A percentile compares a stretch with the other conserved stretches of the same genome.
Evolutionary conservation across 2,888 invertebrate species (phyloP).

Genomic region (Acanthosoma haemorrhoidale): DNA sequence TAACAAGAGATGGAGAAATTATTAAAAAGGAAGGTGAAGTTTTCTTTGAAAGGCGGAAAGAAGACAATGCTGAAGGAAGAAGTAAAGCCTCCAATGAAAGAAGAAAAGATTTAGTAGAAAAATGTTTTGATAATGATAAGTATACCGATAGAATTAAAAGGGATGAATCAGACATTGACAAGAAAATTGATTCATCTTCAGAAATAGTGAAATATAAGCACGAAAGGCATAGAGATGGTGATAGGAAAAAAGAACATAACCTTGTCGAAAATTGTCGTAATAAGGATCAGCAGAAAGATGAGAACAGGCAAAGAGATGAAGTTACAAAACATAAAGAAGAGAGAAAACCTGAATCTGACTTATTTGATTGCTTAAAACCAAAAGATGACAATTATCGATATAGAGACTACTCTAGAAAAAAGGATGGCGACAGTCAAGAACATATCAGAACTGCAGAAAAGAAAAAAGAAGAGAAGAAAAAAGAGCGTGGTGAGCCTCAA

Average conservation of each 20-base stretch:
- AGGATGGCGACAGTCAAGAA: constrained; percentile 32
- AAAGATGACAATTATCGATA: constrained; percentile 28
- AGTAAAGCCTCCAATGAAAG: constrained; percentile 39
- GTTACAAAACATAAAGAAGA: constrained; percentile 46
- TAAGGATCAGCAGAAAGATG: constrained; percentile 44
- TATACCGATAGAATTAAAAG: constrained; percentile 41
- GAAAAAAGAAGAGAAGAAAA: constrained; percentile 42
- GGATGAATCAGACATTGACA: constrained; percentile 20
- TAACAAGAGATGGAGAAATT: constrained; percentile 24
- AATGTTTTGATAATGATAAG: constrained; percentile 40
- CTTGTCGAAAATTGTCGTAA: constrained; percentile 52
- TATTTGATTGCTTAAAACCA: constrained; percentile 32
- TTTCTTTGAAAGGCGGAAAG: constrained; percentile 40
- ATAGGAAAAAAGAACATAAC: constrained; percentile 49
- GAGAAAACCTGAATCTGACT: constrained; percentile 36
- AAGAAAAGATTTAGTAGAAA: constrained; percentile 40
- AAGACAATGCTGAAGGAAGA: constrained; percentile 40
- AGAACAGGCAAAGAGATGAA: constrained; percentile 44
- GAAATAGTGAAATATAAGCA: constrained; percentile 30
- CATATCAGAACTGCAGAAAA: constrained; percentile 29
- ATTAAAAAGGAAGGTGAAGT: constrained; percentile 37
- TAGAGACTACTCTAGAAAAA: constrained; percentile 24
- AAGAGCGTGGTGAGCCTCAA: constrained; percentile 37
- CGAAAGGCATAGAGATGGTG: constrained; percentile 32
- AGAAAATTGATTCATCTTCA: constrained; percentile 17